Base-by-base conservation (phyloP, 2,888 invertebrate genomes). In the Deilephila elpenor region DNA sequence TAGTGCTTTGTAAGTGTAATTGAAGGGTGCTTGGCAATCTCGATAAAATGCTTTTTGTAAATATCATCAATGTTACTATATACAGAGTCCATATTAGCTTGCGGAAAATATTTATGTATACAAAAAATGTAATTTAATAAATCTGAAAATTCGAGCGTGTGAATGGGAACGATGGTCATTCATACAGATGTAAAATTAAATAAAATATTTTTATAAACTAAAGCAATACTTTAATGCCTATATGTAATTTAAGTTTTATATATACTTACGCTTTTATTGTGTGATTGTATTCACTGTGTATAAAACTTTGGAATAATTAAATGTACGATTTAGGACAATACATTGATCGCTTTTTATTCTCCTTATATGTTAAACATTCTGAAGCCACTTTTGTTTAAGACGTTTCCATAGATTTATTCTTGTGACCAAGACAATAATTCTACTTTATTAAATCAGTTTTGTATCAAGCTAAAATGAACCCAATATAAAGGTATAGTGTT, bases 61-160 rank as follows among this genome's bases (percentile, higher is more conserved):
- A 6, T 51, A 67, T 34, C n/a, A 20, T 20, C 62, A 34, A 6
- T 19, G 1, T 14, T 59, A 34, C 62, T 64, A 64, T 53, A 56
- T 72, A 51, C 20, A 32, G 17, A 70, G 53, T 61, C 37, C 53
- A 53, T 71, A 25, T 64, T 67, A 64, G 71, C 71, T 73, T 73
- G 61, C 56, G 59, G 62, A 64, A 74, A 67, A 59, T 71, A 71
- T 20, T 71, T 61, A 71, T 62, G 44, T 67, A 67, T 67, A 67
- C 67, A 67, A 67, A 67, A 20, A 20, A 67, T 67, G 25, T 44
- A 14, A 67, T 7, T 44, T 37, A 5, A 64, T 19, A 64, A n/a
- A 34, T 34, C 19, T 60, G 25, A 8, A 25, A 29, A 32, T 29
- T 60, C 17, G 34, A 62, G 7, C 32, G 61, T 56, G 6, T n/a